A percentile compares a stretch with the other conserved stretches of the same genome.
Evolutionary conservation across 2,888 invertebrate genomes (phyloP).

Genomic region (Drosophila merina): DNA sequence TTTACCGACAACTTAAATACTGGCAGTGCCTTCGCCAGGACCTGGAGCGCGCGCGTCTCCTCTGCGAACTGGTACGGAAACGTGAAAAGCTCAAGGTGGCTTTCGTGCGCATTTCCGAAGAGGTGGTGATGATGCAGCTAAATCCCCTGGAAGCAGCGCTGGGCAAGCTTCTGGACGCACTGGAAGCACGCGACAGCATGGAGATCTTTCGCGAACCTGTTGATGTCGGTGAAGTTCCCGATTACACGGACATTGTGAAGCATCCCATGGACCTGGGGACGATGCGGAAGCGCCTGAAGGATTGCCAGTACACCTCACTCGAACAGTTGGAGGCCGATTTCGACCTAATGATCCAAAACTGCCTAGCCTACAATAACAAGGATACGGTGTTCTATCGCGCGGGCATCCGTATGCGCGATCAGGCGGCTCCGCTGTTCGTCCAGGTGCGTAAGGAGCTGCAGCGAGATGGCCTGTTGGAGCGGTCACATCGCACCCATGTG

Average conservation of each 20-base stretch:
- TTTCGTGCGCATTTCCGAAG: slow-evolving; percentile 91
- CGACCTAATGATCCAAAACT: slow-evolving; percentile 97
- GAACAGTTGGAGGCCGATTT: slow-evolving; percentile 95
- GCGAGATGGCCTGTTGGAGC: slow-evolving; percentile 82
- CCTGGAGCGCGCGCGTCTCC: slow-evolving; percentile 93
- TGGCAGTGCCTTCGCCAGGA: slow-evolving; percentile 97
- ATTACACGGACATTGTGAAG: slow-evolving; percentile 93
- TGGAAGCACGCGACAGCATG: slow-evolving; percentile 91
- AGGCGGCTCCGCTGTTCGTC: slow-evolving; percentile 91
- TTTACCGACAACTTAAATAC: slow-evolving; percentile 94
- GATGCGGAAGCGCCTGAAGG: slow-evolving; percentile 91
- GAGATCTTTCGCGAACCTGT: slow-evolving; percentile 97
- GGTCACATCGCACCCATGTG: slow-evolving; percentile 80
- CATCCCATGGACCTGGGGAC: slow-evolving; percentile 95
- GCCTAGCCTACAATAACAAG: slow-evolving; percentile 96
- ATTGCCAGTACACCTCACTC: slow-evolving; percentile 88
- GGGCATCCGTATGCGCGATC: slow-evolving; percentile 94
- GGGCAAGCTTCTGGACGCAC: slow-evolving; percentile 89
- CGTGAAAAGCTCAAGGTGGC: slow-evolving; percentile 97
- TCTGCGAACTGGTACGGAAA: slow-evolving; percentile 97
- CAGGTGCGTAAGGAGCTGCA: slow-evolving; percentile 90
- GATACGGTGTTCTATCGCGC: slow-evolving; percentile 97
- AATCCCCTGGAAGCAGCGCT: slow-evolving; percentile 93
- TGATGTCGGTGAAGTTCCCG: slow-evolving; percentile 93
- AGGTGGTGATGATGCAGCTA: slow-evolving; percentile 91